These are phyloP conservation scores for Chromobotia macracanthus DNA, from an alignment of 2,797 vertebrate species.

Conservation along the genomic window DNA sequence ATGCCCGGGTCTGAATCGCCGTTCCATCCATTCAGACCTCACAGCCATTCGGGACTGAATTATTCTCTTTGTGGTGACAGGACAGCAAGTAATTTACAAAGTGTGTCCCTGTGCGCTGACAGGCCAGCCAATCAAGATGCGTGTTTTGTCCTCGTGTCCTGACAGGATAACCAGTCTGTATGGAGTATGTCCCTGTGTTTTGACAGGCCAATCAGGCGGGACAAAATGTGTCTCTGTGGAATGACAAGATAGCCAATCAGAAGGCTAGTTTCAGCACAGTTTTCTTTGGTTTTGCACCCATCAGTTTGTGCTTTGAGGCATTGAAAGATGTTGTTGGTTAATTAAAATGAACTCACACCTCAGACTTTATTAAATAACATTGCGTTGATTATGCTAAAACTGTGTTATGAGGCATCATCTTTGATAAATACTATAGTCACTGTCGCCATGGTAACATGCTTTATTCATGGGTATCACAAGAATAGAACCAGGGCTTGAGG, in stretches of 20 bases:
- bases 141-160: neutral
- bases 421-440: neutral
- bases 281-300: neutral
- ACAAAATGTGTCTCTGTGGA: neutral
- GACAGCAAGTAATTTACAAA: slow-evolving; percentile 16
- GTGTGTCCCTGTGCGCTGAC: slow-evolving; percentile 29
- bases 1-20: slow-evolving; percentile 15
- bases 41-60: neutral
- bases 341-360: neutral
- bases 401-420: slow-evolving; percentile 1
- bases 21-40: slow-evolving; percentile 4
- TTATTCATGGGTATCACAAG: neutral
- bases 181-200: slow-evolving; percentile 4
- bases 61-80: slow-evolving; percentile 15
- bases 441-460: neutral
- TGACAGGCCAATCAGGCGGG: neutral
- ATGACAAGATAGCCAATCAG: neutral
- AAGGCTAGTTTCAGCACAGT: neutral
- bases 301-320: neutral
- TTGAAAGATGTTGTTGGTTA: too few species aligned
- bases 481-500: neutral
- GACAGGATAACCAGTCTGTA: neutral
- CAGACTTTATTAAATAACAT: neutral
- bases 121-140: slow-evolving; percentile 23
- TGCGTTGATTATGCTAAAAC: neutral